A percentile compares a stretch with the other conserved stretches of the same genome.
phyloP scores from a whole-genome alignment of 2,113 vertebrate species.

The Ptyas mucosa region DNA sequence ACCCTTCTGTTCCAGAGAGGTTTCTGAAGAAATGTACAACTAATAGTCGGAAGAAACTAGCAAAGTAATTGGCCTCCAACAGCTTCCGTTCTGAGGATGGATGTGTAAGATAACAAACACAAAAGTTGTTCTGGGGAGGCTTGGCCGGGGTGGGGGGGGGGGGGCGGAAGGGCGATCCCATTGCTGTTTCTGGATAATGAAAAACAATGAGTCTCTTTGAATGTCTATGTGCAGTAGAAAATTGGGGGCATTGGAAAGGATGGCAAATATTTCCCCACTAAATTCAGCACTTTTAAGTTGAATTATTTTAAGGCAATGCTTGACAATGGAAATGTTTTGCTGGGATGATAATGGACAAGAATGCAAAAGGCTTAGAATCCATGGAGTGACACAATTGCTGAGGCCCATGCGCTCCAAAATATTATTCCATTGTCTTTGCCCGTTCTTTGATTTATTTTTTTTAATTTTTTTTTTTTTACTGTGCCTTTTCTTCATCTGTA shows the following conservation, averaged over 20 bases:
- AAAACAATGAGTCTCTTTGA: not conserved
- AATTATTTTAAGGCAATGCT: conserved; percentile 21
- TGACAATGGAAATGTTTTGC: not conserved
- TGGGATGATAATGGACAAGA: not conserved
- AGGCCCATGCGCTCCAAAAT: not conserved
- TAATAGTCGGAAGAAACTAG: conserved; percentile 47
- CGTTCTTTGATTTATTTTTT: not conserved
- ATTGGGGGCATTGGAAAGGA: not conserved
- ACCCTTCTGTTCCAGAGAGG: conserved; percentile 55
- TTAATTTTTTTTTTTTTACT: not conserved
- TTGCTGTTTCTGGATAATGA: not conserved
- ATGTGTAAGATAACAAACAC: conserved; percentile 44
- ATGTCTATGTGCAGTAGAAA: not conserved
- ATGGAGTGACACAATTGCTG: not conserved
- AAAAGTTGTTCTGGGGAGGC: not conserved
- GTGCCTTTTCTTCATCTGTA: conserved; percentile 30
- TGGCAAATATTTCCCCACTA: not conserved
- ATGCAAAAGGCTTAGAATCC: not conserved
- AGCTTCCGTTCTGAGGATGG: conserved; percentile 34
- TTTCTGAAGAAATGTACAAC: conserved; percentile 52
- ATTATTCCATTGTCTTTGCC: conserved; percentile 3
- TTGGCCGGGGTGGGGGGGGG: not conserved
- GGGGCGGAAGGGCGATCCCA: not conserved
- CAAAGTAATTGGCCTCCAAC: conserved; percentile 48
- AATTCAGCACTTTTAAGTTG: not conserved